Base-by-base conservation (phyloP, 1,140 invertebrate genomes). In the Capitella teleta region DNA sequence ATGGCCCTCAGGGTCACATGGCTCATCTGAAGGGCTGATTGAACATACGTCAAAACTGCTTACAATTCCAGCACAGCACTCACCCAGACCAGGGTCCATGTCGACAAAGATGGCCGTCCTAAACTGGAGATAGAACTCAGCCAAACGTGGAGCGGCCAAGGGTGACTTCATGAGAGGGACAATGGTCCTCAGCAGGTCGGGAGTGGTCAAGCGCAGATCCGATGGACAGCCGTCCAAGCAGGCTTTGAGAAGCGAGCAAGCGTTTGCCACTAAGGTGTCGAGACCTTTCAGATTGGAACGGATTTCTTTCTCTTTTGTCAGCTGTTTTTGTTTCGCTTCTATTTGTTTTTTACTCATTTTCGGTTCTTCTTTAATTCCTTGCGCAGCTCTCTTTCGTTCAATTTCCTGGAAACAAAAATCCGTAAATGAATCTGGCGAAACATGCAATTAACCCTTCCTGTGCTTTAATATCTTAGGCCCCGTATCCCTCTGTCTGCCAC, bases 341-440 rank as follows among this genome's bases (percentile, higher is more conserved):
- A 92, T 84, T 67, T 98, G 94, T 71, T 96, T 96, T 12, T 85
- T 81, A 1, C 85, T 85, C 41, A 90, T 73, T 54, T 84, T 81
- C 3, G 81, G 79, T 46, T 81, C 62, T 47, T 72, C 73, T 54
- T 84, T 81, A 2, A 81, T 79, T 46, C 71, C 74, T 63, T 91
- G 81, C 36, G 79, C 79, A 56, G 82, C 83, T 43, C 77, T 75
- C 64, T 91, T 94, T 57, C 90, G 88, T 57, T 93, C 93, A 8
- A 96, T 73, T 75, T 97, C 93, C 56, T 73, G 25, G 10, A n/a
- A n/a, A n/a, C n/a, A n/a, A n/a, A n/a, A n/a, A n/a, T n/a, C n/a
- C n/a, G n/a, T n/a, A n/a, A n/a, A n/a, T n/a, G n/a, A n/a, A n/a
- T n/a, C n/a, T n/a, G n/a, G n/a, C n/a, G n/a, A n/a, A n/a, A n/a